Base-by-base conservation (phyloP, 2,888 invertebrate species). In the Omphaloscelis lunosa region DNA sequence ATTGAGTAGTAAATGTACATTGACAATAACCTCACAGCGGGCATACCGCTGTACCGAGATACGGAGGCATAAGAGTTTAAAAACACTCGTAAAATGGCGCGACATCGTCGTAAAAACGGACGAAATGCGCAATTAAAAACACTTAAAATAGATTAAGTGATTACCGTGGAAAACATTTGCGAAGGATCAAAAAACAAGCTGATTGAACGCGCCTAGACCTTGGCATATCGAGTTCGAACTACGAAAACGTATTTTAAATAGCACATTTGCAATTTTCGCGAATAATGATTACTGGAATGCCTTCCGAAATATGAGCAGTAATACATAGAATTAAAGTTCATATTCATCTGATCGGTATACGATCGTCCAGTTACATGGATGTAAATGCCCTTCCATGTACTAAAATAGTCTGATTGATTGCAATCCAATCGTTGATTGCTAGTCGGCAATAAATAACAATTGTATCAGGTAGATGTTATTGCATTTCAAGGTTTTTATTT, bases 121-220 rank as follows among this genome's bases (percentile, higher is more conserved):
- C 82, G 79, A 92, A 90, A 91, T 91, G 88, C 85, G 90, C 92
- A 94, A 93, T 94, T 94, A 94, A 94, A 94, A 93, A 93, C 93
- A 94, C 93, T 92, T 93, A 91, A 93, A 93, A 93, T 93, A 93
- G 94, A 94, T 95, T 93, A 94, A 94, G 93, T 90, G 92, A 93
- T 94, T 93, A 92, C 88, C 83, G 88, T 77, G 87, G 85, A 88
- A 88, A 90, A 89, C 89, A 89, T 91, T 91, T 87, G 86, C 82
- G 83, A 86, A 77, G 48, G 72, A 88, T 86, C 81, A 84, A 88
- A 89, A 91, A 89, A 89, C 75, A 84, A 83, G 83, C 75, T 84
- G 80, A 85, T 86, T 82, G 65, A 76, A 72, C 56, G 61, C 48
- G 39, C 67, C 84, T 86, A 88, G 89, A 85, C 91, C 90, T 93